Evolutionary conservation across 2,888 invertebrate genomes (phyloP), one percentile per base, ranked within the genome.

Genomic region (Scaptomyza cyrtandrae): DNA sequence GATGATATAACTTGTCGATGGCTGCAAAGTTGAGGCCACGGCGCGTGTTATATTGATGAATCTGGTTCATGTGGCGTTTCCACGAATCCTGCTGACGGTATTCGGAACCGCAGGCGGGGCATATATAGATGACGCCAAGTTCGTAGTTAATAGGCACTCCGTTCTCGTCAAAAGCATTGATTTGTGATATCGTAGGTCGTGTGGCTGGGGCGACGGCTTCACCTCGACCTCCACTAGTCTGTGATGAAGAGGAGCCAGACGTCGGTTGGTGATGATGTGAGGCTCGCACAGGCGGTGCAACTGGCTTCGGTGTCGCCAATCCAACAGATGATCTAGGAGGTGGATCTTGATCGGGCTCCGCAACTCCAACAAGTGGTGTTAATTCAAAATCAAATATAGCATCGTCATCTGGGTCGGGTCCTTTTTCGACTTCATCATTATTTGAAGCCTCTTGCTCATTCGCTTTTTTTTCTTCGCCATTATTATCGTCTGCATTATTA

Each of bases 1-100:
- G 82, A 66, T 90, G 90, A 50, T 90, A 90, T 0, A 90, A 71
- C 67, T 91, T 90, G 59, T 91, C 90, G 10, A 90, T 72, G 46
- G 81, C 87, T 31, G 89, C 78, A 60, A 90, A 90, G 62, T 90
- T 90, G 6, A 90, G 75, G 9, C 90, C 90, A 0, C 86, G 86
- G 4, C 90, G 81, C 0, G 91, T 90, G 57, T 90, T 90, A 56
- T 72, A 90, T 37, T 84, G 78, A 64, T 90, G 90, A 48, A 86
- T 69, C 16, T 77, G 69, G 52, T 90, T 91, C 76, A 90, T 89
- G 45, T 90, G 90, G 14, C 81, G 78, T 72, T 91, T 90, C 90
- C 90, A 90, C 55, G 78, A 71, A 10, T 89, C 89, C 73, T 90
- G 91, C 16, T 89, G 80, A 6, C 82, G 79, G 49, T 81, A 89